A percentile compares a stretch with the other conserved stretches of the same genome.
These are phyloP conservation scores for Muscidifurax raptorellus DNA, from an alignment of 1,140 invertebrate genomes.

Conservation along the genomic window DNA sequence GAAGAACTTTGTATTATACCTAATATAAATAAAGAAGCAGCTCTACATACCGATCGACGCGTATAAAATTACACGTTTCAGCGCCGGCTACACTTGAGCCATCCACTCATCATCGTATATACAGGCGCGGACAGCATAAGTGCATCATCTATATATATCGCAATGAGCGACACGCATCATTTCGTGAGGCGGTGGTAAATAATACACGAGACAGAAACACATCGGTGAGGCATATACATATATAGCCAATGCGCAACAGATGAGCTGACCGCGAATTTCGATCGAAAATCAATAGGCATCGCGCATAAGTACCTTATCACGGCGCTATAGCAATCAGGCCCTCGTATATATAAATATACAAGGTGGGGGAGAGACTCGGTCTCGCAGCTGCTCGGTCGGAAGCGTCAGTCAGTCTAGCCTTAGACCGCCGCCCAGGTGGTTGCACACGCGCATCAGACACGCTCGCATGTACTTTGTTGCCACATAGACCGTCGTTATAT, in stretches of 20 bases:
- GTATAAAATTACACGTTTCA: too few species aligned
- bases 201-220: neutral
- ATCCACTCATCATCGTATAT: neutral
- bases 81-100: too few species aligned
- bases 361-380: neutral
- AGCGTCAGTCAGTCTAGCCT: slow-evolving; percentile 20
- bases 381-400: neutral
- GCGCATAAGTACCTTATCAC: neutral
- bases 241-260: slow-evolving; percentile 38
- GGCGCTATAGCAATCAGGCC: too few species aligned
- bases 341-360: neutral
- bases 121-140: too few species aligned
- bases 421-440: slow-evolving; percentile 11
- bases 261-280: slow-evolving; percentile 40
- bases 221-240: too few species aligned
- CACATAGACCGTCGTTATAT: neutral
- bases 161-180: neutral
- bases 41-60: too few species aligned
- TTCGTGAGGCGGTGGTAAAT: neutral
- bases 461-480: too few species aligned
- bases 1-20: too few species aligned
- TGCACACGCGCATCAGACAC: neutral
- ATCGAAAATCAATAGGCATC: neutral
- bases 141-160: neutral
- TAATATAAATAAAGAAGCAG: too few species aligned